Evolutionary conservation across 2,888 invertebrate genomes (phyloP).

Genomic region (Ophion slaviceki): DNA sequence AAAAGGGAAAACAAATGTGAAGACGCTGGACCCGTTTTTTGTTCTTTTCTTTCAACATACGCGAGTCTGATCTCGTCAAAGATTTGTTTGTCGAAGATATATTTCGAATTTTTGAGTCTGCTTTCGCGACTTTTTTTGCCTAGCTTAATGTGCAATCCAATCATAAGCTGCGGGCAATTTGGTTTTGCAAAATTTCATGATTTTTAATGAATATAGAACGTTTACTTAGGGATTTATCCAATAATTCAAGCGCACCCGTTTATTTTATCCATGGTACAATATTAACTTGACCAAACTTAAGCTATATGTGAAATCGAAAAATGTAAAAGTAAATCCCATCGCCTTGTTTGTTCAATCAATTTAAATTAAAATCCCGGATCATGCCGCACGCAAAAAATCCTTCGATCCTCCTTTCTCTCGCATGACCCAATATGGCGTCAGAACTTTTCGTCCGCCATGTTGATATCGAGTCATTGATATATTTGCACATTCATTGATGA

Average conservation of each 20-base stretch:
- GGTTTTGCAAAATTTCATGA: too few species aligned
- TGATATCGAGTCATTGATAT: not conserved
- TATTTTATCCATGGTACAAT: too few species aligned
- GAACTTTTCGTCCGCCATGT: not conserved
- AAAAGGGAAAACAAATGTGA: slow-evolving; percentile 5
- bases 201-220: too few species aligned
- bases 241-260: too few species aligned
- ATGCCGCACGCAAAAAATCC: too few species aligned
- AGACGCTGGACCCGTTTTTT: not conserved
- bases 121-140: not conserved
- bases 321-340: not conserved
- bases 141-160: not conserved
- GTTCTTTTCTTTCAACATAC: slow-evolving; percentile 20
- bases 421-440: not conserved
- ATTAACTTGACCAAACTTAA: too few species aligned
- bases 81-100: slow-evolving; percentile 39
- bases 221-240: too few species aligned
- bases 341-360: not conserved
- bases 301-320: not conserved
- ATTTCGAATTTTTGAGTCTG: slow-evolving; percentile 40
- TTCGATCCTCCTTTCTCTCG: not conserved
- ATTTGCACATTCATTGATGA: not conserved
- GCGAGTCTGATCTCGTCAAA: slow-evolving; percentile 67
- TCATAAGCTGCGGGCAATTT: too few species aligned
- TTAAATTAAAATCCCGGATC: not conserved